A percentile compares a stretch with the other conserved stretches of the same genome.
Evolutionary conservation across 2,888 invertebrate species (phyloP).

Genomic region (Aethes cnicana): DNA sequence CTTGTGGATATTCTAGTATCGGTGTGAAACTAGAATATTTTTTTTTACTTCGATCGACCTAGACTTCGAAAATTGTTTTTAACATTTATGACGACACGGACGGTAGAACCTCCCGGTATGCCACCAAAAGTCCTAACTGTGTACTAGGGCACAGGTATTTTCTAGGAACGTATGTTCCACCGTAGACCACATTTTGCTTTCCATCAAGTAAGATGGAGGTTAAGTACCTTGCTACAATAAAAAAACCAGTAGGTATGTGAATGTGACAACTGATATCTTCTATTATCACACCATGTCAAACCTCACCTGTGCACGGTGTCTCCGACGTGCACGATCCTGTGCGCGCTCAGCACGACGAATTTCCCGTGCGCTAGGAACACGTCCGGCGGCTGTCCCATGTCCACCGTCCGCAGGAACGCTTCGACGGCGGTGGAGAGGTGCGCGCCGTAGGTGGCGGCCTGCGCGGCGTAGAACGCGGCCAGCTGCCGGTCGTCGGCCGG

Average conservation of each 20-base stretch:
- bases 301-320: constrained; percentile 90
- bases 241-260: not conserved
- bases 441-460: constrained; percentile 92
- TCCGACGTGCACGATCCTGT: constrained; percentile 96
- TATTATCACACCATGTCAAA: not conserved
- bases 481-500: constrained; percentile 92
- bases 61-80: too few relatives aligned
- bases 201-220: too few relatives aligned
- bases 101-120: too few relatives aligned
- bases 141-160: too few relatives aligned
- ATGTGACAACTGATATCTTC: not conserved
- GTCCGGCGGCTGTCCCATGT: constrained; percentile 96
- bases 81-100: too few relatives aligned
- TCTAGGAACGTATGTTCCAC: too few relatives aligned
- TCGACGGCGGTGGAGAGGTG: constrained; percentile 94
- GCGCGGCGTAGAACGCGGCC: constrained; percentile 92
- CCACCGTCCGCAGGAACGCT: constrained; percentile 94
- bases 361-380: constrained; percentile 96
- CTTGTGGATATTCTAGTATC: too few relatives aligned
- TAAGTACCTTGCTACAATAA: too few relatives aligned
- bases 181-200: too few relatives aligned
- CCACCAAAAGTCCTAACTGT: too few relatives aligned
- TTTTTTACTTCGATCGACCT: too few relatives aligned
- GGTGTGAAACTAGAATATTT: too few relatives aligned
- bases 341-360: constrained; percentile 96